Percentiles rank a stretch among this genome's conserved stretches.
Conservation (phyloP, 2,888 invertebrate genomes). For the Brenthis ino region DNA sequence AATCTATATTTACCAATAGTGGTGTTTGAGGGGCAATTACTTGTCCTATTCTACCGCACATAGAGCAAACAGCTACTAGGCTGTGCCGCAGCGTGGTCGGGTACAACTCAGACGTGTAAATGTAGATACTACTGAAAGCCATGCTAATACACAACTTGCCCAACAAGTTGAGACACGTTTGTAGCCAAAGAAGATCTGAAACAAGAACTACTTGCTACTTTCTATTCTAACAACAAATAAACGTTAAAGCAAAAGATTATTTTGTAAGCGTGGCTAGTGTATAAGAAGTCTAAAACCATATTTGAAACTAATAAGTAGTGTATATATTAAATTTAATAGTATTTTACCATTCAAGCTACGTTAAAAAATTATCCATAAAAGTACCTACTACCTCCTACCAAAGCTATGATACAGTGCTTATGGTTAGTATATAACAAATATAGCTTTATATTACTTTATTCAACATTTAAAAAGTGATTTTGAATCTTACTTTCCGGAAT, state of each 20-base stretch:
- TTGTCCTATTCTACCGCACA: constrained; percentile 85
- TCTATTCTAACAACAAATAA: constrained; percentile 22
- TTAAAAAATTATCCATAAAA: too few species aligned
- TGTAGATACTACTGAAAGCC: constrained; percentile 75
- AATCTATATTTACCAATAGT: constrained; percentile 75
- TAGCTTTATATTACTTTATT: too few species aligned
- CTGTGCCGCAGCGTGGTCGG: constrained; percentile 85
- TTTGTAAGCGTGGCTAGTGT: too few species aligned
- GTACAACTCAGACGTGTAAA: constrained; percentile 86
- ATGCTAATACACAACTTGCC: constrained; percentile 76
- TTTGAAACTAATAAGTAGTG: too few species aligned
- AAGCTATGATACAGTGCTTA: too few species aligned
- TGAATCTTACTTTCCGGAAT: constrained; percentile 74
- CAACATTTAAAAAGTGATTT: background rate
- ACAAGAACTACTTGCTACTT: constrained; percentile 32
- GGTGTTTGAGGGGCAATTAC: constrained; percentile 86
- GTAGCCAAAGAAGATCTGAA: constrained; percentile 70
- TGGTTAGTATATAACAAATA: too few species aligned
- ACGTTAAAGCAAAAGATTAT: too few species aligned
- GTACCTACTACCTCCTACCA: too few species aligned
- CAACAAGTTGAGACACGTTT: constrained; percentile 75
- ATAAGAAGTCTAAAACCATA: too few species aligned
- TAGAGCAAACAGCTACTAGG: constrained; percentile 84
- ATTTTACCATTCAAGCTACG: too few species aligned
- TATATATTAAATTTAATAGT: too few species aligned